These are phyloP conservation scores for Lacerta agilis DNA, from an alignment of 2,797 vertebrate genomes.

Conservation along the genomic window DNA sequence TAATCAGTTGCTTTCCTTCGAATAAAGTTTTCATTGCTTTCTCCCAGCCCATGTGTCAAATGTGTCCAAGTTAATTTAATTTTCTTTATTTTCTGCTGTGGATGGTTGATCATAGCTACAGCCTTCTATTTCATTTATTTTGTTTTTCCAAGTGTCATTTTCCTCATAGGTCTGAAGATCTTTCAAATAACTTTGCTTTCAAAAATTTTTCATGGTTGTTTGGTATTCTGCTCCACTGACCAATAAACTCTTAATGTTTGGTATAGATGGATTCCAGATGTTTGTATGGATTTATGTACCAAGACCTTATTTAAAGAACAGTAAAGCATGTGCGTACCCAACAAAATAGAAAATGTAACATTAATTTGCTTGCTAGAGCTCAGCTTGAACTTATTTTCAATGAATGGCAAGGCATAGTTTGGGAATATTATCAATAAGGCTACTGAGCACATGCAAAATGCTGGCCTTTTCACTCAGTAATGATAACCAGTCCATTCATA, in stretches of 20 bases:
- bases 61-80: background rate
- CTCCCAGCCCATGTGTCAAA: background rate
- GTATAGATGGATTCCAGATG: background rate
- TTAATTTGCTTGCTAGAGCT: background rate
- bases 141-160: background rate
- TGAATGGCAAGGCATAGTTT: no score
- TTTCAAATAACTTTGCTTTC: background rate
- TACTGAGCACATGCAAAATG: no score
- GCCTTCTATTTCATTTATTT: background rate
- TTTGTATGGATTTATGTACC: background rate
- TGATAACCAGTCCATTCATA: no score
- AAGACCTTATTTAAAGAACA: background rate
- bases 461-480: no score
- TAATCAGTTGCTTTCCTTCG: background rate
- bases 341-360: background rate
- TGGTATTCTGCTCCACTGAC: background rate
- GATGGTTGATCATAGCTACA: background rate
- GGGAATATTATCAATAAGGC: no score
- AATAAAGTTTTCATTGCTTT: background rate
- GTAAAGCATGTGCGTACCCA: background rate
- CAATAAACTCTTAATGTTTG: background rate
- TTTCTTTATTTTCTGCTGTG: background rate
- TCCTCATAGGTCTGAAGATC: background rate
- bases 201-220: background rate
- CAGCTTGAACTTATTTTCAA: no score